Base-by-base conservation (phyloP, 2,797 vertebrate genomes). In the Gymnopithys bicolor region DNA sequence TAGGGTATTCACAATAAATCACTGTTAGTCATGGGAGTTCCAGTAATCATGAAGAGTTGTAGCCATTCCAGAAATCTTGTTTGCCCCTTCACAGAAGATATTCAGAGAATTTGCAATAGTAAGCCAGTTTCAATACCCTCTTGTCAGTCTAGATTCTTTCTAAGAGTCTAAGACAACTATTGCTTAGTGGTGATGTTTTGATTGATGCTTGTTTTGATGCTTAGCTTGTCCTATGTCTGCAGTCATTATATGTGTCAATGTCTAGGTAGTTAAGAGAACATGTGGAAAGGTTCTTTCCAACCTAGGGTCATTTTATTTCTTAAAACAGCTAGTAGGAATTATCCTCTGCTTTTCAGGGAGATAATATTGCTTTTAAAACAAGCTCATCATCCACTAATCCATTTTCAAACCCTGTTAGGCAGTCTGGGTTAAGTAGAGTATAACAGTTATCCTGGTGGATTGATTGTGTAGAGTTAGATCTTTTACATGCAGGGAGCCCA, bases 371-470 rank as follows among this genome's bases (percentile, higher is more conserved):
- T 96, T 97, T 96, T 95, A 97, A 97, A 97, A 97, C 58, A 95
- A 97, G 94, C 95, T 97, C 96, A 97, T 97, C 96, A 96, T 95
- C 83, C 68, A 33, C 83, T 96, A 97, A 97, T 97, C 95, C 96
- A 91, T 97, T 97, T 96, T 96, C 96, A 97, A 97, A 95, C 94
- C 91, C 95, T 89, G 76, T 92, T 90, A 95, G 52, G 94, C 92
- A 95, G 87, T 87, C 93, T 94, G 81, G 95, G 95, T 97, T 97
- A 97, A 97, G 94, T 90, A 96, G 83, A 90, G 80, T 96, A 69
- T 96, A 94, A 93, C 89, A 80, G 87, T 77, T 84, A 97, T 96
- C 71, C 89, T 87, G 39, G 71, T 96, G 84, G 95, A 92, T 96
- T 94, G 94, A 92, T 91, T 87, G 59, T 96, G 91, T 92, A 75